Conservation (phyloP, 2,113 vertebrate genomes). For the Dromiciops gliroides region DNA sequence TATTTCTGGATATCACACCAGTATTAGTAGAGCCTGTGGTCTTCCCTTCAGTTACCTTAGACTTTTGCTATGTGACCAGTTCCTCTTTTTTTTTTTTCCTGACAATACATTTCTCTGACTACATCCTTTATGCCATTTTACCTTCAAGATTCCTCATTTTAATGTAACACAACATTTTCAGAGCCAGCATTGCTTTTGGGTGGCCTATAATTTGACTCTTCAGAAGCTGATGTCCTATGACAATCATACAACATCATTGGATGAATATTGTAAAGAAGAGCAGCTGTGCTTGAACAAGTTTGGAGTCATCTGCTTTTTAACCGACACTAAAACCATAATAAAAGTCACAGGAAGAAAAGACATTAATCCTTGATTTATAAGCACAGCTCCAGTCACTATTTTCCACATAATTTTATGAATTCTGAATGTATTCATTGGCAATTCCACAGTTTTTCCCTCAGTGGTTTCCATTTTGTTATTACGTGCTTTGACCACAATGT, state of each 20-base stretch:
- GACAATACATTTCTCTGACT: not conserved
- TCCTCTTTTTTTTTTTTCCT: not conserved
- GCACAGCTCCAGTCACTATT: not conserved
- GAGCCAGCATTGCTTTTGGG: not conserved
- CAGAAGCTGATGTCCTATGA: not conserved
- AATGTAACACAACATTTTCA: not conserved
- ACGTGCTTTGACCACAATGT: not conserved
- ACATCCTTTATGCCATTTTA: not conserved
- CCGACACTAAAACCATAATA: conserved; percentile 34
- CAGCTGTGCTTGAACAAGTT: not conserved
- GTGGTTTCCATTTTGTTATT: not conserved
- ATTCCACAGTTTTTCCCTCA: not conserved
- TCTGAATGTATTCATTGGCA: not conserved
- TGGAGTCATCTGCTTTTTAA: not conserved
- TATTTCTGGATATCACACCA: not conserved
- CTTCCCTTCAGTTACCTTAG: not conserved
- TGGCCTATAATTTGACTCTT: not conserved
- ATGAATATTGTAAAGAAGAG: too few species aligned
- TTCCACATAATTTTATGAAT: not conserved
- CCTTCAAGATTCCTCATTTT: not conserved
- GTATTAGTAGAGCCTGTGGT: not conserved
- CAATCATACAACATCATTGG: not conserved
- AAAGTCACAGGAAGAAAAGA: conserved; percentile 17
- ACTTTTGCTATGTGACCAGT: not conserved
- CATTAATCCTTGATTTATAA: not conserved